Percentiles rank a stretch among this genome's conserved stretches.
These are phyloP conservation scores for Eurytoma californica DNA, from an alignment of 2,888 invertebrate genomes.

Conservation along the genomic window DNA sequence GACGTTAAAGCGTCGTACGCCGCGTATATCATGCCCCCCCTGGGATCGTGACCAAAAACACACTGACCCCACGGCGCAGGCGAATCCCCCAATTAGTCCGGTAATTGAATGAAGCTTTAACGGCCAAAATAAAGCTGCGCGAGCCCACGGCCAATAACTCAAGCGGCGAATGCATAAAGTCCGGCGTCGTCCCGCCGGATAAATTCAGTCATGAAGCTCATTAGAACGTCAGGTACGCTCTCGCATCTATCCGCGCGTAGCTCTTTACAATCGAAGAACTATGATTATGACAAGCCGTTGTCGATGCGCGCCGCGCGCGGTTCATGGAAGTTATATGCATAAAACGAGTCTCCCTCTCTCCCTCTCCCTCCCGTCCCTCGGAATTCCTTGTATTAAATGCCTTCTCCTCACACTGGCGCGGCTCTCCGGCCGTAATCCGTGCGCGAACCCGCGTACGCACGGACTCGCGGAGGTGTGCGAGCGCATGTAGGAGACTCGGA, in stretches of 20 bases:
- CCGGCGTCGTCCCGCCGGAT: constrained; percentile 32
- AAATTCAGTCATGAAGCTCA: constrained; percentile 48
- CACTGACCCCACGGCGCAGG: neutral
- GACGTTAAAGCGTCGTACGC: neutral
- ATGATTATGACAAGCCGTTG: constrained; percentile 50
- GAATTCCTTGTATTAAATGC: constrained; percentile 67
- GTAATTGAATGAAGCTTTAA: constrained; percentile 39
- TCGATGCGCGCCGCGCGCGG: constrained; percentile 30
- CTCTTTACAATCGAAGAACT: constrained; percentile 50
- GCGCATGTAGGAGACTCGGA: constrained; percentile 49
- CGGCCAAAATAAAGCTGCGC: constrained; percentile 19
- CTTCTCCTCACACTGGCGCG: constrained; percentile 50
- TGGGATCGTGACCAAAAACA: neutral
- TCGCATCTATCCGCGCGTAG: neutral
- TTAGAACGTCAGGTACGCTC: constrained; percentile 39
- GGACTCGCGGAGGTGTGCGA: constrained; percentile 23
- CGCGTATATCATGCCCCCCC: neutral
- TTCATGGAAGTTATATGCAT: constrained; percentile 45
- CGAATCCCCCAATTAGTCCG: constrained; percentile 34
- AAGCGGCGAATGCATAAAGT: constrained; percentile 25
- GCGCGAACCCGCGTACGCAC: constrained; percentile 23
- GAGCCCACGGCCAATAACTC: constrained; percentile 1
- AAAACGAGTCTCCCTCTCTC: constrained; percentile 35
- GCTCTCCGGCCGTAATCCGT: constrained; percentile 22
- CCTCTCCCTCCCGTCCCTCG: constrained; percentile 46